Conservation (phyloP, 2,888 invertebrate species). For the Cheilosia variabilis region DNA sequence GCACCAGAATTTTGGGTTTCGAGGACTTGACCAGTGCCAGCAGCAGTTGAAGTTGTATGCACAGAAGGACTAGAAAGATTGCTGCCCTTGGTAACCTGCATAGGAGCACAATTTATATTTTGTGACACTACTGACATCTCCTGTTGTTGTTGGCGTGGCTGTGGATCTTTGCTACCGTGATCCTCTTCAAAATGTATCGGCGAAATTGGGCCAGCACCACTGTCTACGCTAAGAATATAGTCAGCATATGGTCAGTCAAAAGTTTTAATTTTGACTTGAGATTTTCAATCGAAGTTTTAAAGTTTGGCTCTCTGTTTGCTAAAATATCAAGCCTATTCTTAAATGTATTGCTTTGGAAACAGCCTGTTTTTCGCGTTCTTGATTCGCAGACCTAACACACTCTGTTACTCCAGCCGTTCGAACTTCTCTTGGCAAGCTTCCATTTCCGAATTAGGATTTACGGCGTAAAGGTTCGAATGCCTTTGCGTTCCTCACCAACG, state of each 20-base stretch:
- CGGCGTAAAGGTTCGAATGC: no score
- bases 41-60: neutral
- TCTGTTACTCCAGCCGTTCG: neutral
- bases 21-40: neutral
- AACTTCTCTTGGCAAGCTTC: neutral
- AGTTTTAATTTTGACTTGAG: neutral
- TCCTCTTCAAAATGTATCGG: neutral
- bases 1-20: neutral
- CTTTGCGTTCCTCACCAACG: neutral
- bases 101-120: neutral
- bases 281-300: neutral
- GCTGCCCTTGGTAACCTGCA: neutral
- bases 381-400: no score
- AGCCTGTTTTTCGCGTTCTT: neutral
- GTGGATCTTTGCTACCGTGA: no score
- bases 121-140: neutral
- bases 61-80: neutral
- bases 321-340: neutral
- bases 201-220: neutral
- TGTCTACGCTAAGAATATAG: neutral
- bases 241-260: no score
- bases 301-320: neutral
- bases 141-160: no score
- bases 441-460: neutral
- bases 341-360: neutral